phyloP scores from a whole-genome alignment of 2,888 invertebrate species.

The Tetrapedia diversipes region DNA sequence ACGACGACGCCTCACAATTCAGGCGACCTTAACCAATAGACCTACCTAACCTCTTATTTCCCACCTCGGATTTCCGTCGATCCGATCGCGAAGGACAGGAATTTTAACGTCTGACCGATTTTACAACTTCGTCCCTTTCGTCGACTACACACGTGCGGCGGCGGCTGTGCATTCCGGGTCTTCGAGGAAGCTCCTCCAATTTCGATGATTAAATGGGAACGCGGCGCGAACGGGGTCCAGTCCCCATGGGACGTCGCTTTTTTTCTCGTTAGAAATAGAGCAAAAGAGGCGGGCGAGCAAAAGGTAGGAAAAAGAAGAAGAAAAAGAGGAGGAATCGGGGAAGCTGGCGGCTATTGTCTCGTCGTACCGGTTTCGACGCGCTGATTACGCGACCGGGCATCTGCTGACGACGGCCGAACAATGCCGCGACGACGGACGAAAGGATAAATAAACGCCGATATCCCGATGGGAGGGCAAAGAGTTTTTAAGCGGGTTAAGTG shows the following conservation, averaged over 20 bases:
- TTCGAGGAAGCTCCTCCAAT: constrained; percentile 35
- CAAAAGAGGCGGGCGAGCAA: neutral
- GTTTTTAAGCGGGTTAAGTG: constrained; percentile 14
- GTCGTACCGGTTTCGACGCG: constrained; percentile 16
- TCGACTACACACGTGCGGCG: too few species aligned
- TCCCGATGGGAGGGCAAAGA: neutral
- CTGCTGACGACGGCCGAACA: constrained; percentile 42
- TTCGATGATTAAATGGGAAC: constrained; percentile 55
- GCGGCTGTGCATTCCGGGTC: neutral
- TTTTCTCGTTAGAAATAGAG: neutral
- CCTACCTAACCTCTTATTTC: too few species aligned
- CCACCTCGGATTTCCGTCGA: too few species aligned
- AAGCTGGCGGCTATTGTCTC: constrained; percentile 26
- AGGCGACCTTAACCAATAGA: too few species aligned
- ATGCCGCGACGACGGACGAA: constrained; percentile 19
- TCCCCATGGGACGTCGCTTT: constrained; percentile 31
- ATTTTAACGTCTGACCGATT: too few species aligned
- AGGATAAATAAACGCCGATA: constrained; percentile 44
- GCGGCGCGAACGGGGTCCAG: constrained; percentile 34
- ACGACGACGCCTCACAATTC: too few species aligned
- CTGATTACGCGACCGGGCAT: constrained; percentile 48
- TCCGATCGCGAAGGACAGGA: too few species aligned
- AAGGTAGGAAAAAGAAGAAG: neutral
- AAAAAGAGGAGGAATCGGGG: neutral
- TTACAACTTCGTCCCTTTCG: neutral